These are phyloP conservation scores for Centroberyx gerrardi DNA, from an alignment of 2,797 vertebrate species.

Conservation along the genomic window DNA sequence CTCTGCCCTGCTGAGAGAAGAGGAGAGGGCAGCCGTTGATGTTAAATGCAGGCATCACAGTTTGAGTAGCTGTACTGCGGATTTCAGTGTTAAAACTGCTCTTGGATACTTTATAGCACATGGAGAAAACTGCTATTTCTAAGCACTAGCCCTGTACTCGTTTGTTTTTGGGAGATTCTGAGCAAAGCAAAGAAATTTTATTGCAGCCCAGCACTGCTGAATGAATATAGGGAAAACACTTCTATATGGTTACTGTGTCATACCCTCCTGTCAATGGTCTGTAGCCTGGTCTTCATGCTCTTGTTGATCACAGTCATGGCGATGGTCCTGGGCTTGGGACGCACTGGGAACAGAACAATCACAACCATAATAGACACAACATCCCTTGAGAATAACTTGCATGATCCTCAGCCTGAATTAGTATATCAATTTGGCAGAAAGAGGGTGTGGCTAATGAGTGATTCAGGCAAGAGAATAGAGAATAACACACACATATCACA, in stretches of 20 bases:
- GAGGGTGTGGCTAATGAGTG: background rate
- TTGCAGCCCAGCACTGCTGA: too few relatives aligned
- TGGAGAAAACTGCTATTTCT: too few relatives aligned
- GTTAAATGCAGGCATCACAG: too few relatives aligned
- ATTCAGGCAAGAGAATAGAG: background rate
- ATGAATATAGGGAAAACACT: too few relatives aligned
- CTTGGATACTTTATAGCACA: too few relatives aligned
- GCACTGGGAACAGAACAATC: conserved; percentile 67
- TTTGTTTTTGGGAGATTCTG: too few relatives aligned
- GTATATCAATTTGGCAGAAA: background rate
- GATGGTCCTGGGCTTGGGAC: conserved; percentile 76
- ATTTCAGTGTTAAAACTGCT: too few relatives aligned
- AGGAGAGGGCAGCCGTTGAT: too few relatives aligned
- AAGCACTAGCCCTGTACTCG: too few relatives aligned
- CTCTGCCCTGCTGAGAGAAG: too few relatives aligned
- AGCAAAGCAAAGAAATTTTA: background rate
- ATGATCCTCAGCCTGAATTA: background rate
- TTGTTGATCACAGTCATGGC: conserved; percentile 81
- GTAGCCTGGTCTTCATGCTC: conserved; percentile 82
- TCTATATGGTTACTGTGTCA: conserved; percentile 8
- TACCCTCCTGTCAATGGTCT: conserved; percentile 80
- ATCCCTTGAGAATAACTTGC: background rate
- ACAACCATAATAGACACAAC: background rate
- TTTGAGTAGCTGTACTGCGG: too few relatives aligned
- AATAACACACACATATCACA: background rate